Conservation (phyloP, 1,140 invertebrate genomes). For the Leptinotarsa lineolata region DNA sequence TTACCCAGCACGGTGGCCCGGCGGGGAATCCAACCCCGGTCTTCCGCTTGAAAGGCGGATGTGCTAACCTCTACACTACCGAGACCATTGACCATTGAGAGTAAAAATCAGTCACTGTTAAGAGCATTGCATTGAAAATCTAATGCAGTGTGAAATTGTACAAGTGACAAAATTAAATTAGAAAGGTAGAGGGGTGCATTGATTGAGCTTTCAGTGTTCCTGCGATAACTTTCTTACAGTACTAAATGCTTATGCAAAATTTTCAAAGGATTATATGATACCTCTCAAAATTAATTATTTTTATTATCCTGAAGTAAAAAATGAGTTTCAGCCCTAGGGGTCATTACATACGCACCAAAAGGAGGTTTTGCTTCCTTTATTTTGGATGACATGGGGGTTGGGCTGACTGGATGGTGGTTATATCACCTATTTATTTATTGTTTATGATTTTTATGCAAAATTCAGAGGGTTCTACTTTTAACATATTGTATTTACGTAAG, state of each 20-base stretch:
- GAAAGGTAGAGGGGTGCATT: conserved; percentile 19
- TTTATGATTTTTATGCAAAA: no score
- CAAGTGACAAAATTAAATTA: conserved; percentile 19
- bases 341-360: no score
- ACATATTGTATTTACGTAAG: no score
- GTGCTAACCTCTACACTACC: no score
- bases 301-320: background rate
- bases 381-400: no score
- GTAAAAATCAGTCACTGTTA: conserved; percentile 4
- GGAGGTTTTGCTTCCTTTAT: no score
- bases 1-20: no score
- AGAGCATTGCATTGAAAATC: background rate
- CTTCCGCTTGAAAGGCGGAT: no score
- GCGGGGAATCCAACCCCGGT: no score
- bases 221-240: conserved; percentile 26
- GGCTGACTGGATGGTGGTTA: background rate
- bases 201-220: conserved; percentile 14
- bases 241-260: background rate
- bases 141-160: background rate
- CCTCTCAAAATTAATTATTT: background rate
- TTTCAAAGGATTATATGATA: background rate
- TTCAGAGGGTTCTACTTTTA: no score
- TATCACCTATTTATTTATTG: background rate
- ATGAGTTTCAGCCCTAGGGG: no score
- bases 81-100: no score